Evolutionary conservation across 1,140 invertebrate species (phyloP).

Genomic region (Zaprionus capensis): DNA sequence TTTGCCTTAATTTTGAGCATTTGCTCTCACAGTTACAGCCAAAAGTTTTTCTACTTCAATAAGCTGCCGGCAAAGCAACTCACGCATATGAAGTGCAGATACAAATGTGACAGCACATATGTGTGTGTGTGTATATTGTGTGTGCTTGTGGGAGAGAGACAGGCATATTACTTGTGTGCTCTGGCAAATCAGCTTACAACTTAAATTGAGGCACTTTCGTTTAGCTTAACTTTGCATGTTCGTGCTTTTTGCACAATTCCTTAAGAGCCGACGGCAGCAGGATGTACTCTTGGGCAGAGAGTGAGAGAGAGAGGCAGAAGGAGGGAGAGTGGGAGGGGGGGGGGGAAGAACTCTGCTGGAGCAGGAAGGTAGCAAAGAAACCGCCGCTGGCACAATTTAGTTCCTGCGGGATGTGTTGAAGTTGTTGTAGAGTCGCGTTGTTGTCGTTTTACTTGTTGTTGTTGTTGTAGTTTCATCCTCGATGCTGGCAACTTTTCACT

Average conservation of each 20-base stretch:
- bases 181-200: constrained; percentile 79
- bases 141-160: constrained; percentile 35
- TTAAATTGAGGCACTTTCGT: constrained; percentile 83
- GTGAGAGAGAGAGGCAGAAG: not conserved
- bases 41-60: constrained; percentile 79
- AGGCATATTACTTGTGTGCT: constrained; percentile 59
- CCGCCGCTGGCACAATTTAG: constrained; percentile 77
- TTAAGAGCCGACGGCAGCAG: constrained; percentile 51
- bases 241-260: constrained; percentile 66
- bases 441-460: constrained; percentile 48
- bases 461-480: constrained; percentile 14
- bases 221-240: constrained; percentile 80
- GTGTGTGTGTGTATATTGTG: not conserved
- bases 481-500: constrained; percentile 65
- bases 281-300: constrained; percentile 21
- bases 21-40: constrained; percentile 58
- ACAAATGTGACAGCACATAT: constrained; percentile 39
- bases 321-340: not conserved
- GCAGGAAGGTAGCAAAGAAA: constrained; percentile 64
- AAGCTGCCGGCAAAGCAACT: constrained; percentile 42
- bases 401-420: constrained; percentile 74
- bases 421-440: constrained; percentile 45
- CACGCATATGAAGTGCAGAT: constrained; percentile 44
- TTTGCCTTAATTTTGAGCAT: constrained; percentile 74
- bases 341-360: constrained; percentile 15